Percentiles rank a stretch among this genome's conserved stretches.
Evolutionary conservation across 2,113 vertebrate genomes (phyloP).

Genomic region (Ia io): DNA sequence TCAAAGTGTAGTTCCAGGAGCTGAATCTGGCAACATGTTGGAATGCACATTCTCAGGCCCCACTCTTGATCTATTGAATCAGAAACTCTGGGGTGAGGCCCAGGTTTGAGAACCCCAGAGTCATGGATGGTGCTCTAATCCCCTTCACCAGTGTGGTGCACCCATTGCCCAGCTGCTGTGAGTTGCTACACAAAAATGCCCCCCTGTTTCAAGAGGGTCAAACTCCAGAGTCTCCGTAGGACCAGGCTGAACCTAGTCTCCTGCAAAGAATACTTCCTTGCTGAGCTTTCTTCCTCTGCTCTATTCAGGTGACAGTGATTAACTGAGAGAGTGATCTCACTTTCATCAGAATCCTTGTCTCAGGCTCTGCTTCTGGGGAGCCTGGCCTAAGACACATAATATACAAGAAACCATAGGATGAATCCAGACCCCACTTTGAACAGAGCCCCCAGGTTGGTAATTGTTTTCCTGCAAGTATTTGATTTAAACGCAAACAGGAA

Average conservation of each 20-base stretch:
- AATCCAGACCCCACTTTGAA: background rate
- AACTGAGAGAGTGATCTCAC: background rate
- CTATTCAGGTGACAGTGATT: background rate
- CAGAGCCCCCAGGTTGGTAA: background rate
- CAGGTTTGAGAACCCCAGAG: background rate
- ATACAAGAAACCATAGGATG: background rate
- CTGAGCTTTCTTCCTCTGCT: background rate
- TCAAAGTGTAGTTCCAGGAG: background rate
- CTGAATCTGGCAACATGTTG: background rate
- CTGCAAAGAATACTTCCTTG: background rate
- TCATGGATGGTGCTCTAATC: background rate
- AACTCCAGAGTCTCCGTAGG: background rate
- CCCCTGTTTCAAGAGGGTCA: background rate
- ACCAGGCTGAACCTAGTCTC: background rate
- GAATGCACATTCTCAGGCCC: background rate
- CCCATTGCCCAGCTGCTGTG: background rate
- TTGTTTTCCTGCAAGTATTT: background rate
- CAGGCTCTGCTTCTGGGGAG: background rate
- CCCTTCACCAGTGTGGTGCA: background rate
- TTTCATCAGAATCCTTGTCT: background rate
- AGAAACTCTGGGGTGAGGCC: background rate
- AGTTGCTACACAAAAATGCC: background rate
- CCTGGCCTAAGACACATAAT: background rate
- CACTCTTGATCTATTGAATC: background rate
- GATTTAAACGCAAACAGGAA: constrained; percentile 37